phyloP scores from a whole-genome alignment of 1,140 invertebrate genomes.

The Rhyzopertha dominica region DNA sequence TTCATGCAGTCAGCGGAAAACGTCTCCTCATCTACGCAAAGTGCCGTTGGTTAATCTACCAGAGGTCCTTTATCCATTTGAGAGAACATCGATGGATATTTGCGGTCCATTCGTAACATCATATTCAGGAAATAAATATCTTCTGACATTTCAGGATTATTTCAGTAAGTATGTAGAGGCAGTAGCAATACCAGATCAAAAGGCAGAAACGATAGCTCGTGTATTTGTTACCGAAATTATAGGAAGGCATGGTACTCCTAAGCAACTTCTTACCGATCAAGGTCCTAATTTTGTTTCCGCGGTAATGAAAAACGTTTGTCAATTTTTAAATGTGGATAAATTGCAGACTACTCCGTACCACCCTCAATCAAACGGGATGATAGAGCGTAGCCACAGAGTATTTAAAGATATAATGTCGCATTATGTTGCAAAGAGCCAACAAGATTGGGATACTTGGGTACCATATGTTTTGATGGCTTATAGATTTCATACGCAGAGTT shows the following conservation, averaged over 20 bases:
- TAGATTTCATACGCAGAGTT: not conserved
- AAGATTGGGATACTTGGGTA: constrained; percentile 10
- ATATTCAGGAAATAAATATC: constrained; percentile 5
- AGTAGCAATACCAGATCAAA: too few species aligned
- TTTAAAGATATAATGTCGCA: too few species aligned
- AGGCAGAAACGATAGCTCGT: too few species aligned
- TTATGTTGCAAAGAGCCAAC: constrained; percentile 3
- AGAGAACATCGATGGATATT: constrained; percentile 7
- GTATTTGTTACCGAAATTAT: too few species aligned
- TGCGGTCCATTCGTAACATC: constrained; percentile 3
- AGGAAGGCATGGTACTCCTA: too few species aligned
- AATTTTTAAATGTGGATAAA: too few species aligned
- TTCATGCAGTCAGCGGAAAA: constrained; percentile 3
- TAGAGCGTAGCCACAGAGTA: too few species aligned
- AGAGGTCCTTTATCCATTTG: not conserved
- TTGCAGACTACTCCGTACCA: too few species aligned
- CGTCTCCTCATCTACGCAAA: not conserved
- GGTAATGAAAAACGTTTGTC: too few species aligned
- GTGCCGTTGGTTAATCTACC: not conserved
- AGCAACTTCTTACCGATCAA: too few species aligned
- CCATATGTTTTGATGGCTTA: constrained; percentile 7
- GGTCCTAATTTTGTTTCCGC: too few species aligned
- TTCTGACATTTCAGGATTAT: constrained; percentile 10
- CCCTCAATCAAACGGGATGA: too few species aligned
- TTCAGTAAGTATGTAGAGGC: constrained; percentile 11